Evolutionary conservation across 2,113 vertebrate species (phyloP).

Genomic region (Maccullochella peelii): DNA sequence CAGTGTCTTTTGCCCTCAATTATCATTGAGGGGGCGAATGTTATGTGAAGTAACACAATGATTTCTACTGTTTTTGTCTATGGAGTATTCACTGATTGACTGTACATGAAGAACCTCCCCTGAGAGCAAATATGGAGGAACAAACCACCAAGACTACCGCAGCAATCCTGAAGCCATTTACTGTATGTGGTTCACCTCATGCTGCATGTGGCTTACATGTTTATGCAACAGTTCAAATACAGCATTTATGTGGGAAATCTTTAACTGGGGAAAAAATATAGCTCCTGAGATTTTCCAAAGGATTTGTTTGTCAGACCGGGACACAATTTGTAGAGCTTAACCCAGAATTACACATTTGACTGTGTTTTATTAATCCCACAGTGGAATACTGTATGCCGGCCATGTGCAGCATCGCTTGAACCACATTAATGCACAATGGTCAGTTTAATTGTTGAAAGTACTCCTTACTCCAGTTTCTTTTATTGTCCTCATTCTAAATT

Average conservation of each 20-base stretch:
- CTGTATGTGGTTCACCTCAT: background rate
- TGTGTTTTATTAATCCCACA: slow-evolving; percentile 75
- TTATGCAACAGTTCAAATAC: slow-evolving; percentile 7
- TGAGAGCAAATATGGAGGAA: slow-evolving; percentile 8
- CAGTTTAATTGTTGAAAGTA: slow-evolving; percentile 25
- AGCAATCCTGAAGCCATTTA: background rate
- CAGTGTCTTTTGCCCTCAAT: slow-evolving; percentile 69
- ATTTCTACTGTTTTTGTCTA: background rate
- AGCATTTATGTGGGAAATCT: slow-evolving; percentile 43
- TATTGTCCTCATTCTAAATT: slow-evolving; percentile 4
- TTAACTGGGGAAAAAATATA: slow-evolving; percentile 37
- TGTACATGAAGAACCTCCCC: background rate
- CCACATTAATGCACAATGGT: slow-evolving; percentile 42
- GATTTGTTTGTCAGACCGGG: slow-evolving; percentile 71
- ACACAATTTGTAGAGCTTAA: slow-evolving; percentile 77
- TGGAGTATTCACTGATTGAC: background rate
- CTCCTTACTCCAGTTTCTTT: slow-evolving; percentile 7
- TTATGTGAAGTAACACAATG: slow-evolving; percentile 31
- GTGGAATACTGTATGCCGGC: slow-evolving; percentile 54
- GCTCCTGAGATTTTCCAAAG: slow-evolving; percentile 54
- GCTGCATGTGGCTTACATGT: slow-evolving; percentile 3
- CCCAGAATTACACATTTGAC: slow-evolving; percentile 73
- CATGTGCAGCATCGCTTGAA: slow-evolving; percentile 24
- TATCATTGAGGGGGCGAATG: slow-evolving; percentile 63
- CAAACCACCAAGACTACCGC: background rate